These are phyloP conservation scores for Gymnocheta viridis DNA, from an alignment of 2,888 invertebrate species.

Conservation along the genomic window DNA sequence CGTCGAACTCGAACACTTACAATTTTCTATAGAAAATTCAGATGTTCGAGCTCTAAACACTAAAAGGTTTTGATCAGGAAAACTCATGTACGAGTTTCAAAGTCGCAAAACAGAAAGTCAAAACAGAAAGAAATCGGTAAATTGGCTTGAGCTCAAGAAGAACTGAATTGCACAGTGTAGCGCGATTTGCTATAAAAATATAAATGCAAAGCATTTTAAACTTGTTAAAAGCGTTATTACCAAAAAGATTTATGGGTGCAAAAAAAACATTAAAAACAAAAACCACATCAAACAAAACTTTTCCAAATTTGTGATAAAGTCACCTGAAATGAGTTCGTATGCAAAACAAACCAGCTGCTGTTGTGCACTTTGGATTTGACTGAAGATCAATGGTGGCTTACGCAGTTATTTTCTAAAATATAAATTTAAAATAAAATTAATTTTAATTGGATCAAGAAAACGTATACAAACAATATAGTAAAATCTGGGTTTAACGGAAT, in stretches of 20 bases:
- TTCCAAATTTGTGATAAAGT: slow-evolving; percentile 39
- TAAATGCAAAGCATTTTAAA: slow-evolving; percentile 35
- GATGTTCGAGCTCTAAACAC: no score
- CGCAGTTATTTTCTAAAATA: not conserved
- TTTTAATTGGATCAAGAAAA: slow-evolving; percentile 48
- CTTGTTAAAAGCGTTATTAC: slow-evolving; percentile 63
- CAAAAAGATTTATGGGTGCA: slow-evolving; percentile 62
- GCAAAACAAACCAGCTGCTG: slow-evolving; percentile 42
- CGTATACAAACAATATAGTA: not conserved
- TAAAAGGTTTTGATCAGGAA: no score
- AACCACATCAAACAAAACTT: slow-evolving; percentile 37
- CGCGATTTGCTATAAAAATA: not conserved
- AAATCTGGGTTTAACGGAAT: not conserved
- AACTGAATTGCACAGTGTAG: slow-evolving; percentile 2
- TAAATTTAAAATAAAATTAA: slow-evolving; percentile 41
- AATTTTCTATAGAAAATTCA: not conserved
- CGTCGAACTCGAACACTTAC: not conserved
- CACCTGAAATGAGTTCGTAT: slow-evolving; percentile 19
- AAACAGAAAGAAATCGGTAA: no score
- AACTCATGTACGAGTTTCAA: no score
- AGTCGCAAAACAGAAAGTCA: no score
- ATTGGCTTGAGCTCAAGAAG: not conserved
- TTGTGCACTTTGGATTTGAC: not conserved
- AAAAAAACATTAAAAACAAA: slow-evolving; percentile 25
- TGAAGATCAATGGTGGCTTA: slow-evolving; percentile 10